Percentiles rank a stretch among this genome's conserved stretches.
These are phyloP conservation scores for Crocidura indochinensis DNA, from an alignment of 2,797 vertebrate genomes.

Conservation along the genomic window DNA sequence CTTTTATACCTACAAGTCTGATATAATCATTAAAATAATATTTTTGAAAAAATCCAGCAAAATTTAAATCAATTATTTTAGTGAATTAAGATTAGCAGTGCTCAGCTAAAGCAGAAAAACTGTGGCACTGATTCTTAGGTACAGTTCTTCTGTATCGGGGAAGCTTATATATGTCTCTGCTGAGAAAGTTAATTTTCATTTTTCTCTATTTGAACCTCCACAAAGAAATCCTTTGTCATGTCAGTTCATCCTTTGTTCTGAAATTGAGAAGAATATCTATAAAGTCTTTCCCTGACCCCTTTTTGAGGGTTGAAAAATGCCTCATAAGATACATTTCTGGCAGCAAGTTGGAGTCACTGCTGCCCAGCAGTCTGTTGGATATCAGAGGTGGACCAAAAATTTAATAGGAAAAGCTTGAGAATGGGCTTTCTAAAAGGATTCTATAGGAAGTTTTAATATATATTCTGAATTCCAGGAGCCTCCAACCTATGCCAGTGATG, in stretches of 20 bases:
- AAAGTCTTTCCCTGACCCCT: background rate
- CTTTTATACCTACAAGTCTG: background rate
- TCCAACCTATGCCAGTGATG: too few species aligned
- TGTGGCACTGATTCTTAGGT: too few species aligned
- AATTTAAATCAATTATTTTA: background rate
- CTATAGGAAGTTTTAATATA: too few species aligned
- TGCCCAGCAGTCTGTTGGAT: too few species aligned
- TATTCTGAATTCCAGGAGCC: too few species aligned
- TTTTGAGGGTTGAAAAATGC: too few species aligned
- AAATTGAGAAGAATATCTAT: background rate
- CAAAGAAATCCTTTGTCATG: background rate
- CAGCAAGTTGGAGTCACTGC: too few species aligned
- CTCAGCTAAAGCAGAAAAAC: conserved; percentile 2
- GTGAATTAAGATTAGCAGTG: background rate
- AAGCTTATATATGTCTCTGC: background rate
- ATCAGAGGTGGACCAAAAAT: too few species aligned
- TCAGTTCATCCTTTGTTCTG: background rate
- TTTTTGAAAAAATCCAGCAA: too few species aligned
- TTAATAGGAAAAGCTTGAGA: too few species aligned
- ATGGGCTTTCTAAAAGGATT: too few species aligned
- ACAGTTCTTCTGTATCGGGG: background rate
- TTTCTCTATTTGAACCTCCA: background rate
- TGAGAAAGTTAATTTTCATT: background rate
- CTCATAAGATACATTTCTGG: too few species aligned
- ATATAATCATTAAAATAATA: background rate